These are phyloP conservation scores for Sinosuthora webbiana DNA, from an alignment of 2,113 vertebrate genomes.

Conservation along the genomic window DNA sequence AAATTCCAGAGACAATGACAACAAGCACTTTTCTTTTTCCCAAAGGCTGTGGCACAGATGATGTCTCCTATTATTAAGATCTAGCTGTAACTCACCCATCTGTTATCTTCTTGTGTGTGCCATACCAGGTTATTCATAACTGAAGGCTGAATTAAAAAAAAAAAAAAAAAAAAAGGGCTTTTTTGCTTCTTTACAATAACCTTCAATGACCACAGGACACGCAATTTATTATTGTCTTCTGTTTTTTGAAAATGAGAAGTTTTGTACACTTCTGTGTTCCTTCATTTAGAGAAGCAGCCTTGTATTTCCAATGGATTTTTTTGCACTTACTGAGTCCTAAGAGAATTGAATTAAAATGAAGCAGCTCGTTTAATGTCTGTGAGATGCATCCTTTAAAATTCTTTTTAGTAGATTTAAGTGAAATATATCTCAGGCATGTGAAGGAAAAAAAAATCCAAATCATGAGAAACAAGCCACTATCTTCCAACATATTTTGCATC, in stretches of 20 bases:
- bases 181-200: background rate
- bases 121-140: slow-evolving; percentile 22
- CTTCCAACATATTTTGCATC: slow-evolving; percentile 1
- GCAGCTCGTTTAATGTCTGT: background rate
- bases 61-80: slow-evolving; percentile 43
- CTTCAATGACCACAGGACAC: background rate
- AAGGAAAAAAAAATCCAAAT: background rate
- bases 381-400: background rate
- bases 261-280: background rate
- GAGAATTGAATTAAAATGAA: background rate
- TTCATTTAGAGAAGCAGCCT: background rate
- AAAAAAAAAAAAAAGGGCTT: background rate
- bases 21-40: background rate
- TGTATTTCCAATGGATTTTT: background rate
- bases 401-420: background rate
- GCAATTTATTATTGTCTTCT: background rate
- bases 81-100: slow-evolving; percentile 25
- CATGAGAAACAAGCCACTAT: background rate
- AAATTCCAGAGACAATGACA: background rate
- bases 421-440: background rate
- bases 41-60: slow-evolving; percentile 10
- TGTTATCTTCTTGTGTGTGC: slow-evolving; percentile 17
- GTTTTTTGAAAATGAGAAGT: background rate
- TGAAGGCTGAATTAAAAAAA: background rate
- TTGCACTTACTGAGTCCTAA: background rate